A percentile compares a stretch with the other conserved stretches of the same genome.
Conservation (phyloP, 2,113 vertebrate species). For the Sinocyclocheilus anshuiensis region DNA sequence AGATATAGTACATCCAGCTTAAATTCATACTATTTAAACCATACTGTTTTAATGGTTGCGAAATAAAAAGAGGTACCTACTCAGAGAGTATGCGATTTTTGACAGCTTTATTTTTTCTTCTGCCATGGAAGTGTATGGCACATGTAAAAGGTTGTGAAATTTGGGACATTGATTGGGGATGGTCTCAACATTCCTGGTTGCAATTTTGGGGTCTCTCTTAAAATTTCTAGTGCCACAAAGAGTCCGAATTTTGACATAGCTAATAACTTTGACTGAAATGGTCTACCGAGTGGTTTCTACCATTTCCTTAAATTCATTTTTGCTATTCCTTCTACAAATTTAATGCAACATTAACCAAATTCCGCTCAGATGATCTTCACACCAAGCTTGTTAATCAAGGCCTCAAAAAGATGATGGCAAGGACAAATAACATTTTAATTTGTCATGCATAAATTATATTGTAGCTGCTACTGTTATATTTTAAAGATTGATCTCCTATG, state of each 20-base stretch:
- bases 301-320: not conserved
- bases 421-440: not conserved
- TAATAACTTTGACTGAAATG: too few relatives aligned
- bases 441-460: not conserved
- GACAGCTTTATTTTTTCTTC: not conserved
- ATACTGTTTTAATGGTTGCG: too few relatives aligned
- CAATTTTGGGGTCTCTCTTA: not conserved
- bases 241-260: not conserved
- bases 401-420: not conserved
- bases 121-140: not conserved
- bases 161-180: not conserved
- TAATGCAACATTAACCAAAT: not conserved
- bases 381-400: not conserved
- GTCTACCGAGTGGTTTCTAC: too few relatives aligned
- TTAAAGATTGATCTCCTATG: not conserved
- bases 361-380: not conserved
- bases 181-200: not conserved
- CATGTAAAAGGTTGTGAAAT: not conserved
- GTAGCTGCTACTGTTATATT: not conserved
- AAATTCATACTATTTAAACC: not conserved
- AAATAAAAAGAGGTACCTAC: not conserved
- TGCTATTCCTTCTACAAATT: not conserved
- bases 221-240: not conserved
- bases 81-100: not conserved
- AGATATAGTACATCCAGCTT: not conserved